Conservation (phyloP, 2,888 invertebrate genomes). For the Agrypnus murinus region DNA sequence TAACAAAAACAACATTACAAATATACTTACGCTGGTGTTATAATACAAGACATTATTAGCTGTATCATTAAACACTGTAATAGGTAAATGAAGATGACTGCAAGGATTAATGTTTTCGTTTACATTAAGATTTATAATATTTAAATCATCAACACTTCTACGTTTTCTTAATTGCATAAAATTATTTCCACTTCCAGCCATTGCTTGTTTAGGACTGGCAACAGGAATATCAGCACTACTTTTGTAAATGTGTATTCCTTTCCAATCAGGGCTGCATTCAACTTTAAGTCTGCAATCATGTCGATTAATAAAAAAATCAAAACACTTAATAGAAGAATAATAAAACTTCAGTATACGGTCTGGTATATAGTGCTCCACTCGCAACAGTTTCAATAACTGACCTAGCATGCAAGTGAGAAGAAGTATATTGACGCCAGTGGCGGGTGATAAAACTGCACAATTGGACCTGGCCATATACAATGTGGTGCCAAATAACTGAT, state of each 20-base stretch:
- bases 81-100: constrained; percentile 72
- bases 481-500: too few species aligned
- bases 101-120: constrained; percentile 53
- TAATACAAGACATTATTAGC: constrained; percentile 76
- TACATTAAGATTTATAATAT: constrained; percentile 7
- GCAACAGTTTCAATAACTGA: too few species aligned
- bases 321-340: too few species aligned
- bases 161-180: constrained; percentile 39
- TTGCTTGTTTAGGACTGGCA: constrained; percentile 28
- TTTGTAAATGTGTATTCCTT: constrained; percentile 78
- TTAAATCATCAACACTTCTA: constrained; percentile 19
- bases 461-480: too few species aligned
- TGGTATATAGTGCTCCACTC: too few species aligned
- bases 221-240: constrained; percentile 72
- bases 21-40: constrained; percentile 76
- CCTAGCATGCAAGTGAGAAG: too few species aligned
- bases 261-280: constrained; percentile 76
- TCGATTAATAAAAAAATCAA: too few species aligned
- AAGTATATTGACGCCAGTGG: too few species aligned
- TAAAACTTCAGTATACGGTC: too few species aligned
- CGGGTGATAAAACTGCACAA: too few species aligned
- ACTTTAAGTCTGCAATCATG: constrained; percentile 77
- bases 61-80: constrained; percentile 70
- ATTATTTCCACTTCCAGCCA: constrained; percentile 41
- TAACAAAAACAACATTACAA: constrained; percentile 39